These are phyloP conservation scores for Cathartes aura DNA, from an alignment of 2,113 vertebrate genomes.

Conservation along the genomic window DNA sequence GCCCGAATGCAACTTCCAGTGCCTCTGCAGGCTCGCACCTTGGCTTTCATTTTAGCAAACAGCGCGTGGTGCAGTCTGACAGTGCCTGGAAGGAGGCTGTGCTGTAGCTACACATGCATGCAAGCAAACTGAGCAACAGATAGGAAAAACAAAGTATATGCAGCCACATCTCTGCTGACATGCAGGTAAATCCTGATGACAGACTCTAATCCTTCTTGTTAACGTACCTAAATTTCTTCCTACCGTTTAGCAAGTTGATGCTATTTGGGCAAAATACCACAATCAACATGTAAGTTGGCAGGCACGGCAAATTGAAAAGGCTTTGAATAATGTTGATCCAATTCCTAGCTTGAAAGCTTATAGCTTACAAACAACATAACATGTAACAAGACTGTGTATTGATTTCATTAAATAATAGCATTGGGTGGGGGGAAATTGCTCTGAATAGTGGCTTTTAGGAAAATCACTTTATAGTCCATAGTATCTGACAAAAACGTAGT, in stretches of 20 bases:
- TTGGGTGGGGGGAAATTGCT: neutral
- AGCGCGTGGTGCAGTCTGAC: neutral
- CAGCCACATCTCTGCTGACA: neutral
- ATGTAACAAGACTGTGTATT: neutral
- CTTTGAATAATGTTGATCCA: conserved; percentile 42
- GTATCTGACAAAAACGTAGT: neutral
- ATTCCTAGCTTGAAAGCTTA: conserved; percentile 33
- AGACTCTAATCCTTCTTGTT: conserved; percentile 12
- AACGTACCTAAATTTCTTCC: neutral
- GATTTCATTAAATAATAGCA: conserved; percentile 66
- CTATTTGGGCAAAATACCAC: conserved; percentile 12
- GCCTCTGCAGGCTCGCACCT: neutral
- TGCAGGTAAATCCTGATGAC: neutral
- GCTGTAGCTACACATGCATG: neutral
- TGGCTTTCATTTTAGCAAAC: neutral
- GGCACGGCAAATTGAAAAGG: conserved; percentile 33
- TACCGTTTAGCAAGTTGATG: neutral
- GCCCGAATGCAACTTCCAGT: neutral
- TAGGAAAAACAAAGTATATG: neutral
- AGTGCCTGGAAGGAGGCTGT: neutral
- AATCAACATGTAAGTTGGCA: conserved; percentile 33
- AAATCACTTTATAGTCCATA: conserved; percentile 7
- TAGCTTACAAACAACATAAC: conserved; percentile 25
- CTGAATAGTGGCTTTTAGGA: neutral
- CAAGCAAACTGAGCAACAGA: neutral